phyloP scores from a whole-genome alignment of 1,140 invertebrate genomes.

The Trachymyrmex cornetzi region DNA sequence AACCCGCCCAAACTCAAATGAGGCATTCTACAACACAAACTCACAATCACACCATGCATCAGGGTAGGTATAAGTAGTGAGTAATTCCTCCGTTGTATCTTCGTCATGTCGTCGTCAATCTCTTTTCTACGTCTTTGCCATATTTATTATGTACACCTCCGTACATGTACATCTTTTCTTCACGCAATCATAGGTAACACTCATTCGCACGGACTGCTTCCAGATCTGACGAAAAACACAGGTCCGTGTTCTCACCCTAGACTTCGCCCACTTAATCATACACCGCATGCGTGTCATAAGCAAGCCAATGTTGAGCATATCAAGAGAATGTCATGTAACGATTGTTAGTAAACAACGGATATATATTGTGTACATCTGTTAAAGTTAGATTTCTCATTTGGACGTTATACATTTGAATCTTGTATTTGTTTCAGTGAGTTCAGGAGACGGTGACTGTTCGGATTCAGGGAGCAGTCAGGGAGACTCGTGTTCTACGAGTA shows the following conservation, averaged over 20 bases:
- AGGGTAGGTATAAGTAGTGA: constrained; percentile 75
- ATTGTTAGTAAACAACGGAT: constrained; percentile 81
- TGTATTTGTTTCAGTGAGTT: constrained; percentile 77
- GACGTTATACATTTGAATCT: constrained; percentile 25
- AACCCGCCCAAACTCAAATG: constrained; percentile 80
- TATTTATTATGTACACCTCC: constrained; percentile 1
- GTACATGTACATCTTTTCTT: constrained; percentile 27
- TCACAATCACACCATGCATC: constrained; percentile 79
- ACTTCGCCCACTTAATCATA: constrained; percentile 81
- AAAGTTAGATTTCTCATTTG: neutral
- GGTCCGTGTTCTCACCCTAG: constrained; percentile 73
- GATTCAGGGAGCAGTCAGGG: constrained; percentile 86
- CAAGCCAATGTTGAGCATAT: constrained; percentile 86
- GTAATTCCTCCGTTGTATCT: constrained; percentile 36
- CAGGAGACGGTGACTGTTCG: constrained; percentile 84
- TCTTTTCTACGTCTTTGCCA: neutral
- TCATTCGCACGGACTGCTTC: constrained; percentile 78
- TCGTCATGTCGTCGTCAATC: neutral
- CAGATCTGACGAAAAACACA: constrained; percentile 79
- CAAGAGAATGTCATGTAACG: constrained; percentile 85
- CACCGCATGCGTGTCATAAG: constrained; percentile 83
- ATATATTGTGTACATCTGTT: neutral
- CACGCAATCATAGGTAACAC: constrained; percentile 72
- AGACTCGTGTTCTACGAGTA: constrained; percentile 88
- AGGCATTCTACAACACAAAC: constrained; percentile 85